phyloP scores from a whole-genome alignment of 2,797 vertebrate species.

The Holocentrus rufus region DNA sequence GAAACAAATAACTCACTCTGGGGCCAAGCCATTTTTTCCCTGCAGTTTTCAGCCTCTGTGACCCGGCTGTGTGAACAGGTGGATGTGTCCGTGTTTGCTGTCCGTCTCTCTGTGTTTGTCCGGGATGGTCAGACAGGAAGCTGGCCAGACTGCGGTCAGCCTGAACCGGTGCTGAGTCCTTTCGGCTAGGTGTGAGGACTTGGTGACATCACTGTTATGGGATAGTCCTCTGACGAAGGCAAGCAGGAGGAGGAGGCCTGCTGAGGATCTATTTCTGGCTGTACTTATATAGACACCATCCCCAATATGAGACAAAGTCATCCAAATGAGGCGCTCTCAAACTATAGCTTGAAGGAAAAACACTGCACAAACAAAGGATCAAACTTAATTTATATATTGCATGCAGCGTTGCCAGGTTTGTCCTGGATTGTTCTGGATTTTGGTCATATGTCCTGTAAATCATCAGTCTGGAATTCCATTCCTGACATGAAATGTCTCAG shows the following conservation, averaged over 20 bases:
- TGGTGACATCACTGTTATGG: constrained; percentile 73
- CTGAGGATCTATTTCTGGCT: constrained; percentile 55
- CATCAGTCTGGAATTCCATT: no score
- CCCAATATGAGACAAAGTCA: constrained; percentile 22
- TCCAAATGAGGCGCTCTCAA: neutral
- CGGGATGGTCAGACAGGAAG: constrained; percentile 81
- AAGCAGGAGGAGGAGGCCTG: constrained; percentile 32
- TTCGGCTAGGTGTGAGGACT: constrained; percentile 74
- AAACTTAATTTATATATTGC: neutral
- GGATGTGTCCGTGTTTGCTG: constrained; percentile 70
- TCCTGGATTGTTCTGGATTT: no score
- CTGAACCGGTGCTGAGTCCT: constrained; percentile 61
- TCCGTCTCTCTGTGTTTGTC: constrained; percentile 74
- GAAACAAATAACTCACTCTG: constrained; percentile 22
- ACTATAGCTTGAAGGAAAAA: neutral
- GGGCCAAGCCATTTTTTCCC: constrained; percentile 16
- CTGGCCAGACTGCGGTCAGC: constrained; percentile 74
- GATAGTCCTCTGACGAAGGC: constrained; percentile 58
- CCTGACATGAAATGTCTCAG: no score
- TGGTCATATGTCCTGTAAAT: no score
- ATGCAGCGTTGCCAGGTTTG: no score
- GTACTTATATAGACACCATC: constrained; percentile 43
- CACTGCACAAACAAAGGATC: neutral
- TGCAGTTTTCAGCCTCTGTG: constrained; percentile 32
- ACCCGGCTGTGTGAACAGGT: constrained; percentile 74